Evolutionary conservation across 2,113 vertebrate species (phyloP), one percentile per base, ranked within the genome.

Genomic region (Cichladusa arquata): DNA sequence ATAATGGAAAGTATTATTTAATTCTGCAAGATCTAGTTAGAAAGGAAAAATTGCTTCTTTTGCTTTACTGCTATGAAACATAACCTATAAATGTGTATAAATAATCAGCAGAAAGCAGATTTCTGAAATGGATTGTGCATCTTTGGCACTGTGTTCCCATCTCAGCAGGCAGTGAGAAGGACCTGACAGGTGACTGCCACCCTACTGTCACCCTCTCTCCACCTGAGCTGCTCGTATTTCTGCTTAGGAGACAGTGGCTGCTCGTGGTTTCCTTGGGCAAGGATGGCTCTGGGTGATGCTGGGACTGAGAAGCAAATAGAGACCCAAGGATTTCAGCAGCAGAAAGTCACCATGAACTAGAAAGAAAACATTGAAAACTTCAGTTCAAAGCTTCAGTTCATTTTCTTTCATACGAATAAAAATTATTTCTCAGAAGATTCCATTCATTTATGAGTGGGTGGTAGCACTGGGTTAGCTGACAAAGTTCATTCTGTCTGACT

Each of bases 171-270:
- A 50, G 45, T 1, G 50, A 28, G 18, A 38, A 20, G 44, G 9
- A 14, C 6, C 1, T 25, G 71, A 6, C 5, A 9, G 74, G 29
- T 36, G 57, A 13, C 22, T 71, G 44, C 62, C 38, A 33, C 20
- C 40, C n/a, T 3, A 20, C 19, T 12, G 58, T 5, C 40, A 2
- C 25, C 58, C 22, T 26, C 42, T 20, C 24, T 2, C 28, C 1
- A 0, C 29, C 13, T 44, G 44, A 12, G 29, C 73, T 54, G 51
- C 26, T 0, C 3, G 0, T 1, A 0, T 9, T 19, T 14, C 2
- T 62, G 70, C 58, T 11, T 1, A 0, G 1, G 42, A 26, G 42
- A 2, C 28, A 12, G 0, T 0, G 38, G 38, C 2, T 36, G 45
- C 45, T 60, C 24, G 2, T 66, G 70, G 11, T 18, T 81, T 22